Evolutionary conservation across 2,888 invertebrate genomes (phyloP).

Genomic region (Pteria penguin): DNA sequence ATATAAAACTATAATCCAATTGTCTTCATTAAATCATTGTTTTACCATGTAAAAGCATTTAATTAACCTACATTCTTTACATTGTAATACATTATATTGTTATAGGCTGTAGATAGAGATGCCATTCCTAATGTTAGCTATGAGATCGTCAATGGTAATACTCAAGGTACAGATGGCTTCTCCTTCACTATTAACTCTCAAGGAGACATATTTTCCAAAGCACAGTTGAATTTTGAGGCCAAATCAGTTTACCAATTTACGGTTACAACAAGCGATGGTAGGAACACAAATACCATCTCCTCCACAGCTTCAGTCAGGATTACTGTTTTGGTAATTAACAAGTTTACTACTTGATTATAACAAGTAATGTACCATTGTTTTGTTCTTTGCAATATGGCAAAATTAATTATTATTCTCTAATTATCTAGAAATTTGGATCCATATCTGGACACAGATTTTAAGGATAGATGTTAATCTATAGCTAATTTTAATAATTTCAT

Average conservation of each 20-base stretch:
- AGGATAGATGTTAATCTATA: too few species aligned
- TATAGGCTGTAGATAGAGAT: constrained; percentile 68
- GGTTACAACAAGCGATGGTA: constrained; percentile 70
- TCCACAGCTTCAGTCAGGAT: constrained; percentile 65
- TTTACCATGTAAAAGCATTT: too few species aligned
- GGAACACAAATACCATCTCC: constrained; percentile 49
- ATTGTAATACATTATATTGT: too few species aligned
- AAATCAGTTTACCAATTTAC: constrained; percentile 59
- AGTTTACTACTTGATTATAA: too few species aligned
- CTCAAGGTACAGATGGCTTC: constrained; percentile 37
- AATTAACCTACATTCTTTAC: too few species aligned
- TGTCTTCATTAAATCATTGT: too few species aligned
- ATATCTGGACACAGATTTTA: too few species aligned
- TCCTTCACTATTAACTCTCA: constrained; percentile 50
- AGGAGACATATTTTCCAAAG: constrained; percentile 62
- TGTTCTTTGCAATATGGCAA: neutral
- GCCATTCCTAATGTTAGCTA: constrained; percentile 50
- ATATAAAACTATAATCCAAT: too few species aligned
- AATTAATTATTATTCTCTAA: too few species aligned
- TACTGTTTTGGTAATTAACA: constrained; percentile 66
- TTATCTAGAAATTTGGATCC: too few species aligned
- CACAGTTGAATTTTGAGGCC: constrained; percentile 67
- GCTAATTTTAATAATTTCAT: too few species aligned
- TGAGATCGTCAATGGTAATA: constrained; percentile 47
- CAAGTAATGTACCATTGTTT: neutral